Percentiles rank a stretch among this genome's conserved stretches.
These are phyloP conservation scores for Drosophila sproati DNA, from an alignment of 1,140 invertebrate genomes.

Conservation along the genomic window DNA sequence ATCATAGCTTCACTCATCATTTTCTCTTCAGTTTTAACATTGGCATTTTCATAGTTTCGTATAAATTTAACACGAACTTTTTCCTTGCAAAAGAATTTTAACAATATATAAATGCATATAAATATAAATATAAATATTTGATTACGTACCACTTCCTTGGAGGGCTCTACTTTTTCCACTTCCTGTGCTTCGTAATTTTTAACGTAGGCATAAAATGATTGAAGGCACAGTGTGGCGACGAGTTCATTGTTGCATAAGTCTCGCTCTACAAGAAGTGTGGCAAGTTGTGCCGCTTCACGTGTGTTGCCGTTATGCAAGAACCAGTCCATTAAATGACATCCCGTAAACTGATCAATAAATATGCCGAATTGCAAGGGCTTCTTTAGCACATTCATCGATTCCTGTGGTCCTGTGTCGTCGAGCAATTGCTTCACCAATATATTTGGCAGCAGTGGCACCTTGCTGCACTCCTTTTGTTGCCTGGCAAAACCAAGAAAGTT, in stretches of 20 bases:
- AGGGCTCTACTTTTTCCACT: conserved; percentile 32
- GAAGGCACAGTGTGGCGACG: conserved; percentile 88
- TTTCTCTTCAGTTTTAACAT: conserved; percentile 83
- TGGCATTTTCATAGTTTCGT: conserved; percentile 95
- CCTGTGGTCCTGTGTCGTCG: conserved; percentile 79
- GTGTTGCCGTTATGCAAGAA: conserved; percentile 90
- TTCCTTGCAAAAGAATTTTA: conserved; percentile 58
- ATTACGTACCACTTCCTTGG: conserved; percentile 41
- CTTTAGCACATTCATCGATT: conserved; percentile 90
- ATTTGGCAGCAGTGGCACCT: conserved; percentile 56
- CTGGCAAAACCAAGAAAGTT: conserved; percentile 18
- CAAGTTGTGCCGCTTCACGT: conserved; percentile 87
- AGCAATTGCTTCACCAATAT: conserved; percentile 57
- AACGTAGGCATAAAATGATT: conserved; percentile 92
- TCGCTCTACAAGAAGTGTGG: conserved; percentile 91
- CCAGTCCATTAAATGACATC: conserved; percentile 93
- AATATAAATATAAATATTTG: background rate
- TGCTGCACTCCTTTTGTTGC: conserved; percentile 56
- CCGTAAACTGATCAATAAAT: conserved; percentile 92
- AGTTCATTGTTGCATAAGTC: conserved; percentile 94
- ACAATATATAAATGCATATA: background rate
- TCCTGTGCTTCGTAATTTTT: conserved; percentile 85
- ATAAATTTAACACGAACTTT: conserved; percentile 92
- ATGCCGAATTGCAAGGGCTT: conserved; percentile 95
- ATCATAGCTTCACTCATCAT: conserved; percentile 49